Percentiles rank a stretch among this genome's conserved stretches.
These are phyloP conservation scores for Acholoe squamosa DNA, from an alignment of 2,888 invertebrate genomes.

Conservation along the genomic window DNA sequence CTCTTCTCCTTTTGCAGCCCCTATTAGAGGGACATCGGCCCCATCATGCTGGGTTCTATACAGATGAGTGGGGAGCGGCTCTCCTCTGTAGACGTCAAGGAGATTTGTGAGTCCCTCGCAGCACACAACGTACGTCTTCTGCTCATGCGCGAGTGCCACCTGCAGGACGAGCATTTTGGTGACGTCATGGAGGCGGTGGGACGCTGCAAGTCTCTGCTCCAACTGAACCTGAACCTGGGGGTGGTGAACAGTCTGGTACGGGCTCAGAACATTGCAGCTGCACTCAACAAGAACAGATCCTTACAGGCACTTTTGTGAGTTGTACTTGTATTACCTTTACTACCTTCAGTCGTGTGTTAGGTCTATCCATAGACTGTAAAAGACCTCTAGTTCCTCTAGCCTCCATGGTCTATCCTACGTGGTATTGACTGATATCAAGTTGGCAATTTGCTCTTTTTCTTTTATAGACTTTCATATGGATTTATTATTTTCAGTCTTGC, in stretches of 20 bases:
- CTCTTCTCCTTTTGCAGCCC: no score
- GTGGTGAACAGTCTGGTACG: conserved; percentile 72
- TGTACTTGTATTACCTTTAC: background rate
- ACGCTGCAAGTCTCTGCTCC: conserved; percentile 73
- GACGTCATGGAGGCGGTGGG: conserved; percentile 73
- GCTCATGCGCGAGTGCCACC: conserved; percentile 75
- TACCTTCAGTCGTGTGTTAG: no score
- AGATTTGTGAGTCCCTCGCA: conserved; percentile 73
- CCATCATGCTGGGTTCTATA: conserved; percentile 64
- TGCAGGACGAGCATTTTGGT: conserved; percentile 74
- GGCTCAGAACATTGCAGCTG: conserved; percentile 73
- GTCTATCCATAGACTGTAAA: no score
- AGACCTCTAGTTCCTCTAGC: no score
- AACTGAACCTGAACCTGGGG: conserved; percentile 77
- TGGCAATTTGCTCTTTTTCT: no score
- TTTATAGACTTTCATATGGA: no score
- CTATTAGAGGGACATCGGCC: background rate
- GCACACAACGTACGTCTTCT: conserved; percentile 73
- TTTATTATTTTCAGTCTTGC: no score
- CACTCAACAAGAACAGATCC: conserved; percentile 75
- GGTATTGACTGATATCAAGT: no score
- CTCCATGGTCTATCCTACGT: no score
- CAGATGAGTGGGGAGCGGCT: conserved; percentile 66
- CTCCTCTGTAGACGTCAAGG: conserved; percentile 70
- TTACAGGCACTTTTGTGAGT: conserved; percentile 78